Base-by-base conservation (phyloP, 2,888 invertebrate genomes). In the Nymphalis polychloros region DNA sequence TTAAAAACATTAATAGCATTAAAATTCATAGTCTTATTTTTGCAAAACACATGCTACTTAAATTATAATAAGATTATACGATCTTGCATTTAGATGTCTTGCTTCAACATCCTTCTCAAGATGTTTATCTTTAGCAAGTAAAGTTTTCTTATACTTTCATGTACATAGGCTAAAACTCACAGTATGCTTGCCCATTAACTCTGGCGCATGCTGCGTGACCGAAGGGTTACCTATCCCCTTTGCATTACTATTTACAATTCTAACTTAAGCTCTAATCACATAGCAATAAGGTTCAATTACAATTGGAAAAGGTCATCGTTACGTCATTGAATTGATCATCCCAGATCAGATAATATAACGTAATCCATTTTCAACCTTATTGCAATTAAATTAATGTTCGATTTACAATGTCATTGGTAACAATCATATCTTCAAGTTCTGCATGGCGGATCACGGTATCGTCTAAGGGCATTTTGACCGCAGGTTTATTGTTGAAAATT, bases 121-220 rank as follows among this genome's bases (percentile, higher is more conserved):
- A 59, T 68, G 50, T 52, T 49, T 77, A 81, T 81, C 80, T 82
- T 79, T 74, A 77, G 70, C 74, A 79, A 78, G 79, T 80, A 77
- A 77, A 79, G 81, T 79, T 81, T 79, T 75, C 74, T 76, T 73
- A 72, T 74, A 78, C 77, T 76, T 66, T 70, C 76, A 76, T 73
- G 72, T 77, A 75, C 76, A 77, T 75, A 74, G 78, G 72, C 73
- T 81, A 78, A 81, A 81, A 82, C 73, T 75, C 71, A 81, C 78
- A 86, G 83, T 87, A 87, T 89, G 85, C 77, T 80, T 85, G 84
- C 81, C 85, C 86, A 89, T 89, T 89, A 88, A 81, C 79, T 78
- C 72, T 68, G 80, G 86, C 84, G 84, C 83, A 86, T 79, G 79
- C 84, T 84, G 83, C 90, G 87, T 84, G 81, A 90, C 90, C 83